These are phyloP conservation scores for Syngnathus acus DNA, from an alignment of 2,797 vertebrate species.

Conservation along the genomic window DNA sequence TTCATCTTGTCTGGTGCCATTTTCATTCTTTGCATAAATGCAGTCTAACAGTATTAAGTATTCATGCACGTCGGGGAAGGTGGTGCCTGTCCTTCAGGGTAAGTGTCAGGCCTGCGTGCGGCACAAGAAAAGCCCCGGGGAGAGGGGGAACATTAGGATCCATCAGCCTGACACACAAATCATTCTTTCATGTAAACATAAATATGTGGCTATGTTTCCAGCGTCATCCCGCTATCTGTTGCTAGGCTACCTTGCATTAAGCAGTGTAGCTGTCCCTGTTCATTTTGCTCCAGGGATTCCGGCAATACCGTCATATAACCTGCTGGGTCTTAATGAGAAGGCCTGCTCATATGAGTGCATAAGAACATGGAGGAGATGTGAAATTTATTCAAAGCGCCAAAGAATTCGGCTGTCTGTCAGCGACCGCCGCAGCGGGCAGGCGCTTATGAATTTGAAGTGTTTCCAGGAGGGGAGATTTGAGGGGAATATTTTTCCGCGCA, in stretches of 20 bases:
- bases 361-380: slow-evolving; percentile 60
- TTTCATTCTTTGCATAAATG: slow-evolving; percentile 71
- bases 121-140: slow-evolving; percentile 66
- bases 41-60: slow-evolving; percentile 72
- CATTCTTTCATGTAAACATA: slow-evolving; percentile 83
- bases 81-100: slow-evolving; percentile 70
- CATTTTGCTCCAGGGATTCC: slow-evolving; percentile 77
- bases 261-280: slow-evolving; percentile 78
- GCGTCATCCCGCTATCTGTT: slow-evolving; percentile 75
- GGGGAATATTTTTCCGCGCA: slow-evolving; percentile 49
- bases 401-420: slow-evolving; percentile 63
- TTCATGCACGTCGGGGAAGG: slow-evolving; percentile 68
- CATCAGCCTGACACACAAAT: slow-evolving; percentile 80
- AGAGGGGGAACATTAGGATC: slow-evolving; percentile 73
- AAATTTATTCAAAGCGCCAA: slow-evolving; percentile 63
- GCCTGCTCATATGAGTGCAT: slow-evolving; percentile 66
- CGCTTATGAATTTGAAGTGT: slow-evolving; percentile 65
- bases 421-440: slow-evolving; percentile 30
- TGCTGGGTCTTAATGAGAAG: slow-evolving; percentile 74
- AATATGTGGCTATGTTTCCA: slow-evolving; percentile 79
- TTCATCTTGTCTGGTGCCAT: slow-evolving; percentile 43
- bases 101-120: slow-evolving; percentile 65
- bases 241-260: slow-evolving; percentile 83
- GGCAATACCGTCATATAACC: slow-evolving; percentile 73
- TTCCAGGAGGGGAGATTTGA: slow-evolving; percentile 39